Base-by-base conservation (phyloP, 2,797 vertebrate species). In the Centroberyx gerrardi region DNA sequence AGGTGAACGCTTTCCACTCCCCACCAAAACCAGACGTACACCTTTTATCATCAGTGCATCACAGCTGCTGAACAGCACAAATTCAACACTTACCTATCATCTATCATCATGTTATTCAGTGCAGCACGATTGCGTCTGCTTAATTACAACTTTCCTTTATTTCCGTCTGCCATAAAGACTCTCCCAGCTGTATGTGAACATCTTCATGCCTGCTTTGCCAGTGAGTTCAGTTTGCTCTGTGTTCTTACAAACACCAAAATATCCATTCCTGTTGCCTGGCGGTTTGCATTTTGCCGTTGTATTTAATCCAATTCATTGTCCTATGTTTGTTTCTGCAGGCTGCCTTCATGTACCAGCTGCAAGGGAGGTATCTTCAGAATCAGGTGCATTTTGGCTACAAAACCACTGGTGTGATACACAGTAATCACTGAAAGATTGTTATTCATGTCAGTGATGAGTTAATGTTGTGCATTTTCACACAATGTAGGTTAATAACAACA, bases 121-220 rank as follows among this genome's bases (percentile, higher is more conserved):
- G 8, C 5, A 15, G 14, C 46, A 17, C 10, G 10, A 60, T 40
- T 60, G 3, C n/a, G 14, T 42, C 4, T 42, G 13, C 27, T 31
- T 56, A 14, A 59, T 62, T 38, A 22, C 14, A 46, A 17, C 29
- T 15, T 36, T 8, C 60, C 2, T 56, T 12, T 62, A 17, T 73
- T 28, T 65, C 8, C 48, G n/a, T 76, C 51, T 77, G 75, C 81
- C 70, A 61, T 84, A 5, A 86, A 97, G 96, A 87, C 89, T 97
- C 49, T 95, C 96, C 18, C 96, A 97, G 84, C 78, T 95, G 68
- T 97, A 97, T 1, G 96, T 97, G 84, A 94, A 90, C 90, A 93
- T 96, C 89, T 97, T 96, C 83, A 94, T 97, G 72, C 96, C 97
- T 56, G 94, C 95, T 12, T 94, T 97, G 66, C 97, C 97, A 17